Conservation (phyloP, 2,113 vertebrate species). For the Sceloporus tristichus region DNA sequence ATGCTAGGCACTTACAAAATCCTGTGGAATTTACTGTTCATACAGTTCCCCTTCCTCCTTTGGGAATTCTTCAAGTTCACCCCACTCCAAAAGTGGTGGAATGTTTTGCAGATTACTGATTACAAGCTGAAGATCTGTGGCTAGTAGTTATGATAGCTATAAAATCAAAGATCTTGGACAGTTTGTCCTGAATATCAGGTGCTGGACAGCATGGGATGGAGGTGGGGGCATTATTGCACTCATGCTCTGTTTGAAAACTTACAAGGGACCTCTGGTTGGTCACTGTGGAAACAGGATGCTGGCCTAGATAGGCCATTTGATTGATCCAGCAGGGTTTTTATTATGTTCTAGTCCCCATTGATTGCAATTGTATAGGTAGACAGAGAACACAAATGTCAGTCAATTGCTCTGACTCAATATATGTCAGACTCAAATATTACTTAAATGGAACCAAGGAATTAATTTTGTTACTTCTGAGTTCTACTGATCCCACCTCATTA, state of each 20-base stretch:
- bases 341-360: neutral
- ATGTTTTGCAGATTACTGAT: too few relatives aligned
- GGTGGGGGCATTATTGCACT: neutral
- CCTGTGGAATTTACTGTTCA: too few relatives aligned
- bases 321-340: neutral
- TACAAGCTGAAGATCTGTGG: too few relatives aligned
- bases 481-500: neutral
- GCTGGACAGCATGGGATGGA: neutral
- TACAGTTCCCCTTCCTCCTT: neutral
- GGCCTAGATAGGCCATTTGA: neutral
- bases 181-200: neutral
- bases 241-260: neutral
- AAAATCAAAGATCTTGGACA: too few relatives aligned
- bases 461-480: neutral
- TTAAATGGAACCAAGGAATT: conserved; percentile 5
- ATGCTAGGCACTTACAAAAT: neutral
- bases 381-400: neutral
- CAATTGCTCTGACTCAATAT: neutral
- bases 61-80: neutral
- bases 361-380: neutral
- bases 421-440: neutral
- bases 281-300: neutral
- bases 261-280: neutral
- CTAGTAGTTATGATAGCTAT: too few relatives aligned
- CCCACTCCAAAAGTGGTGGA: too few relatives aligned